Evolutionary conservation across 2,888 invertebrate species (phyloP).

Genomic region (Chymomyza fuscimana): DNA sequence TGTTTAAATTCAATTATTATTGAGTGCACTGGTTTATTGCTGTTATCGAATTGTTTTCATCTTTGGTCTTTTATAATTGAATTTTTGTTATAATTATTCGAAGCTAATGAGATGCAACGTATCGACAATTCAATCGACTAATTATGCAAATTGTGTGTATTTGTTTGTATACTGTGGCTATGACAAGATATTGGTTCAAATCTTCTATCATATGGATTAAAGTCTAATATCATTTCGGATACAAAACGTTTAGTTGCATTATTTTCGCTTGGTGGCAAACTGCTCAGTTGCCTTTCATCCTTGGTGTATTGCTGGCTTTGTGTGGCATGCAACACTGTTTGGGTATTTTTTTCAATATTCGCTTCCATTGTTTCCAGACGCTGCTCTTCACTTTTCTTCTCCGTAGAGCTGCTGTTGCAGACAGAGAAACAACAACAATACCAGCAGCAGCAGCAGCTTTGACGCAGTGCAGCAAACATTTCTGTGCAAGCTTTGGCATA

Average conservation of each 20-base stretch:
- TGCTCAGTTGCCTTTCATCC: neutral
- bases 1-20: too few relatives aligned
- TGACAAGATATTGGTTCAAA: slow-evolving; percentile 20
- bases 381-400: neutral
- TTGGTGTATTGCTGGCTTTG: neutral
- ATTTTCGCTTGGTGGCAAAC: neutral
- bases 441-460: neutral
- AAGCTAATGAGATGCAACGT: neutral
- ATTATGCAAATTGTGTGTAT: neutral
- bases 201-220: slow-evolving; percentile 53
- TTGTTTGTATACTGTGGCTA: neutral
- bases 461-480: neutral
- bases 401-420: too few relatives aligned
- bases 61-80: neutral
- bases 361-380: neutral
- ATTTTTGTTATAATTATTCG: neutral
- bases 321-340: neutral
- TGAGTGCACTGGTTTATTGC: neutral
- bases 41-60: too few relatives aligned
- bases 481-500: neutral
- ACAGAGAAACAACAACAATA: too few relatives aligned
- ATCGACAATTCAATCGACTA: neutral
- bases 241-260: slow-evolving; percentile 21
- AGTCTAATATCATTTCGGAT: slow-evolving; percentile 47
- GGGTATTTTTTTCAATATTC: too few relatives aligned